A percentile compares a stretch with the other conserved stretches of the same genome.
Conservation (phyloP, 2,888 invertebrate species). For the Drosophila subsilvestris region DNA sequence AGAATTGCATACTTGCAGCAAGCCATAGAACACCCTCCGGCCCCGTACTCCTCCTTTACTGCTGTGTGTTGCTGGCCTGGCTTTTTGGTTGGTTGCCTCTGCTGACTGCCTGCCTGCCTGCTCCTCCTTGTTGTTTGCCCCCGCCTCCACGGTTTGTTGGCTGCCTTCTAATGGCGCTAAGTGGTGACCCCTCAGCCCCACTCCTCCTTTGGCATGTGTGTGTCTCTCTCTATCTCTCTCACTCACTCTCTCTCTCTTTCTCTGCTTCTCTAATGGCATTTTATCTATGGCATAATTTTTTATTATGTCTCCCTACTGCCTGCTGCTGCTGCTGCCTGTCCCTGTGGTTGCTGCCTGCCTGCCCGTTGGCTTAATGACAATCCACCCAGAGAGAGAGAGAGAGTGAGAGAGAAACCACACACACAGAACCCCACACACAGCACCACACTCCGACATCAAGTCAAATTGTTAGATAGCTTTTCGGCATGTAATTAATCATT, state of each 20-base stretch:
- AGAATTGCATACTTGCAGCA: slow-evolving; percentile 82
- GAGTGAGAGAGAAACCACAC: not conserved
- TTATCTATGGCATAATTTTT: slow-evolving; percentile 81
- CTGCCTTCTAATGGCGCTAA: slow-evolving; percentile 78
- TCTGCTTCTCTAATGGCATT: slow-evolving; percentile 75
- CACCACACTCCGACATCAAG: slow-evolving; percentile 58
- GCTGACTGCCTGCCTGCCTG: slow-evolving; percentile 18
- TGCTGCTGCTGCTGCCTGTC: slow-evolving; percentile 13
- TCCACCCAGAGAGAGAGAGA: slow-evolving; percentile 39
- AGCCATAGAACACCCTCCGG: slow-evolving; percentile 28
- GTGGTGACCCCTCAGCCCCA: slow-evolving; percentile 47
- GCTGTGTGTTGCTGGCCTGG: slow-evolving; percentile 34
- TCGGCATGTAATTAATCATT: slow-evolving; percentile 79
- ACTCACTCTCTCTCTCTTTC: slow-evolving; percentile 4
- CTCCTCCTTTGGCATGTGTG: slow-evolving; percentile 12
- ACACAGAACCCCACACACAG: slow-evolving; percentile 12
- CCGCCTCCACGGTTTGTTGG: slow-evolving; percentile 33
- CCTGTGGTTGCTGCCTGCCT: slow-evolving; percentile 32
- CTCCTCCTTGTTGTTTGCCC: slow-evolving; percentile 9
- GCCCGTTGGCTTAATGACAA: slow-evolving; percentile 74
- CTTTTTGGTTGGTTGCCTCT: slow-evolving; percentile 54
- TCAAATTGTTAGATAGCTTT: slow-evolving; percentile 80
- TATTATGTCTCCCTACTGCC: slow-evolving; percentile 67
- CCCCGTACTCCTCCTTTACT: not conserved
- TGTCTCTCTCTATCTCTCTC: not conserved